These are phyloP conservation scores for Menidia beryllina DNA, from an alignment of 2,113 vertebrate species.

Conservation along the genomic window DNA sequence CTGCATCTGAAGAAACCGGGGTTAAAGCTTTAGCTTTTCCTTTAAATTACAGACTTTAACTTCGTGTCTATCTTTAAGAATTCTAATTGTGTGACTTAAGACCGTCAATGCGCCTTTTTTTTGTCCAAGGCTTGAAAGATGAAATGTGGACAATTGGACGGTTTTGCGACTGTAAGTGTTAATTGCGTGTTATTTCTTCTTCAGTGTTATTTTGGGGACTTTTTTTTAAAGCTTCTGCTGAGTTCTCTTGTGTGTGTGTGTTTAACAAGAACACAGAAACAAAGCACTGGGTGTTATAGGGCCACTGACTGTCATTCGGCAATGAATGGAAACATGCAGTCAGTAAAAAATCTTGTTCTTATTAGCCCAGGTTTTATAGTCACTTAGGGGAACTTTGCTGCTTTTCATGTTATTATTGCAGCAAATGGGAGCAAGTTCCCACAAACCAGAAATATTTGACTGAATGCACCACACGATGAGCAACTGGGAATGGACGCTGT, in stretches of 20 bases:
- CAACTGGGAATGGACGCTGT: constrained; percentile 15
- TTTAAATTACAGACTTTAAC: no score
- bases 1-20: no score
- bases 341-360: constrained; percentile 43
- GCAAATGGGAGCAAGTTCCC: constrained; percentile 30
- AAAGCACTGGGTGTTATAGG: constrained; percentile 9
- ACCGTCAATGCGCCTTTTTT: no score
- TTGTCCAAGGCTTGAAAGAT: no score
- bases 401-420: constrained; percentile 51
- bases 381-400: constrained; percentile 17
- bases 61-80: no score
- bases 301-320: constrained; percentile 24
- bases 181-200: no score
- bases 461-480: constrained; percentile 29
- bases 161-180: no score
- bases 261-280: constrained; percentile 2
- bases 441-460: constrained; percentile 30
- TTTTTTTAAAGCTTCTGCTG: constrained; percentile 23
- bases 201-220: constrained; percentile 23
- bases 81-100: no score
- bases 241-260: background rate
- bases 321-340: constrained; percentile 57
- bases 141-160: no score
- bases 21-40: no score
- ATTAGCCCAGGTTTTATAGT: constrained; percentile 53